Evolutionary conservation across 2,113 vertebrate species (phyloP).

Genomic region (Condylura cristata): DNA sequence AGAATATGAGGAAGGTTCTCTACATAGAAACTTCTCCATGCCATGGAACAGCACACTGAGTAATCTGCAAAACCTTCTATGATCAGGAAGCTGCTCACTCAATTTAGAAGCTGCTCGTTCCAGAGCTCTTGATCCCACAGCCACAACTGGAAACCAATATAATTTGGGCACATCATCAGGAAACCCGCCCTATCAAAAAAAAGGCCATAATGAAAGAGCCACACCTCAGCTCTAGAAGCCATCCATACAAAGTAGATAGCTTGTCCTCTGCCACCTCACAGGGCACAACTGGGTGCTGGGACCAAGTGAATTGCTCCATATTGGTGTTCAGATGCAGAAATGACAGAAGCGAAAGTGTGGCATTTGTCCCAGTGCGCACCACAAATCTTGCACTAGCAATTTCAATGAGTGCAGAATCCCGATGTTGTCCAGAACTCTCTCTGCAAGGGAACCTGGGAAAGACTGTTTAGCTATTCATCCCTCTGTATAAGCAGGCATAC

Average conservation of each 20-base stretch:
- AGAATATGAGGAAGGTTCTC: not conserved
- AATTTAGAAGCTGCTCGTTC: not conserved
- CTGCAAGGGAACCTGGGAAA: conserved; percentile 21
- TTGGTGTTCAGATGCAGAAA: not conserved
- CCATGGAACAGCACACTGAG: not conserved
- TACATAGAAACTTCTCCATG: not conserved
- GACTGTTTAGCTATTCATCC: not conserved
- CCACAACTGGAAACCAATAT: not conserved
- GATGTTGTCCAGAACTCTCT: not conserved
- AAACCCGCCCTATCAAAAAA: not conserved
- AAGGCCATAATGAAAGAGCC: not conserved
- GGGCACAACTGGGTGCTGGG: not conserved
- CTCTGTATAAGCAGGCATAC: not conserved
- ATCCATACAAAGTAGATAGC: not conserved
- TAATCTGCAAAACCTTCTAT: not conserved
- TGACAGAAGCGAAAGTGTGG: not conserved
- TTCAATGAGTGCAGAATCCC: not conserved
- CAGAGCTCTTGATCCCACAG: not conserved
- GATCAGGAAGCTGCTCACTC: not conserved
- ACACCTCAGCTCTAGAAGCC: not conserved
- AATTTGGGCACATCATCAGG: not conserved
- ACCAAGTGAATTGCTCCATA: not conserved
- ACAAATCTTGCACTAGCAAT: not conserved
- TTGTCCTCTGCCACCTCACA: not conserved
- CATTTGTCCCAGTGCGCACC: not conserved